Conservation (phyloP, 1,140 invertebrate genomes). For the Nymphalis io region DNA sequence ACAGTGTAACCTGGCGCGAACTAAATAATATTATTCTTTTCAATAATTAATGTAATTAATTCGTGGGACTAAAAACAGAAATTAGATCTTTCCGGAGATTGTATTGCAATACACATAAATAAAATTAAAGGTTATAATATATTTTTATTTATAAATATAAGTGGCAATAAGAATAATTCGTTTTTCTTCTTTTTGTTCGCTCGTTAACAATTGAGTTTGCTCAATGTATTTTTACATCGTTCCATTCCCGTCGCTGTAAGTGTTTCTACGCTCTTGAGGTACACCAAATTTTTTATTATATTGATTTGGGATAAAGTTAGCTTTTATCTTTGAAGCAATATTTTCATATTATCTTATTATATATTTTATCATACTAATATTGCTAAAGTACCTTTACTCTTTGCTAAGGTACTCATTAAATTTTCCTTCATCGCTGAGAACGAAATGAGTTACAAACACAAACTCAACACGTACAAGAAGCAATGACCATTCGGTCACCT, state of each 20-base stretch:
- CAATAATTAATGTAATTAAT: no score
- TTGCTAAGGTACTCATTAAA: no score
- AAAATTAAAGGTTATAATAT: no score
- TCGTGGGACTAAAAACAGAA: no score
- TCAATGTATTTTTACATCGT: conserved; percentile 27
- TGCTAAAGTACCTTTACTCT: background rate
- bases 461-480: background rate
- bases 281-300: conserved; percentile 24
- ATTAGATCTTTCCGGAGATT: no score
- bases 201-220: conserved; percentile 23
- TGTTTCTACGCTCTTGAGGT: conserved; percentile 23
- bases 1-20: no score
- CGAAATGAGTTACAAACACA: no score
- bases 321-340: conserved; percentile 18
- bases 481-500: no score
- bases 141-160: background rate
- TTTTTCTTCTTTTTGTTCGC: background rate
- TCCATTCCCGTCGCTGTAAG: conserved; percentile 13
- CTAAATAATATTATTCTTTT: no score
- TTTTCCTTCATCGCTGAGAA: no score
- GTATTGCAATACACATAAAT: no score
- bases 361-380: background rate
- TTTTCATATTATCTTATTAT: background rate
- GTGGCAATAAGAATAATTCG: background rate
- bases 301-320: conserved; percentile 22